Percentiles rank a stretch among this genome's conserved stretches.
Conservation (phyloP, 2,888 invertebrate species). For the Rhagonycha lutea region DNA sequence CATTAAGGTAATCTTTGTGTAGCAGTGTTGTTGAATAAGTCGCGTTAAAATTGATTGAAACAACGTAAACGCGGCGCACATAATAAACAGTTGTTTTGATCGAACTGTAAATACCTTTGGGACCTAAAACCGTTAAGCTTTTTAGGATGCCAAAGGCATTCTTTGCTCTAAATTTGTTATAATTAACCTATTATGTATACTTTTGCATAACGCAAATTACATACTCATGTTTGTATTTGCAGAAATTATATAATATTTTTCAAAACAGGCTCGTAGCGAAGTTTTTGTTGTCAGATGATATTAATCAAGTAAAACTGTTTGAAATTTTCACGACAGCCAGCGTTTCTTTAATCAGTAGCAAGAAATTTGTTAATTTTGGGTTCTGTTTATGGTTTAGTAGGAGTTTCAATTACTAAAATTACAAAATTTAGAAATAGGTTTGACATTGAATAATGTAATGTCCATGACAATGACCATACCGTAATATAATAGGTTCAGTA, state of each 20-base stretch:
- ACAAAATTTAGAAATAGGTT: not conserved
- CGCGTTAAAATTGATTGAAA: not conserved
- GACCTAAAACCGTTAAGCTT: not conserved
- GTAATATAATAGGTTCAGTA: not conserved
- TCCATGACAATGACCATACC: not conserved
- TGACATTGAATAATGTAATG: not conserved
- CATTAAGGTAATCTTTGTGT: not conserved
- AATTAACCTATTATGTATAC: not conserved
- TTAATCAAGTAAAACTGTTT: not conserved
- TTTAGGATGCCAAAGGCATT: not conserved
- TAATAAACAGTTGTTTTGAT: constrained; percentile 5
- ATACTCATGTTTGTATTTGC: not conserved
- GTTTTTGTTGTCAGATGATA: not conserved
- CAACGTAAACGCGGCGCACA: not conserved
- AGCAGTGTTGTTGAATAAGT: not conserved
- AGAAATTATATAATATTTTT: not conserved
- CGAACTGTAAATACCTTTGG: not conserved
- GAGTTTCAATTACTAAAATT: not conserved
- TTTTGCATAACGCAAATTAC: not conserved
- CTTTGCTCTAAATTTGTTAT: not conserved
- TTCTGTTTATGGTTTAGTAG: not conserved
- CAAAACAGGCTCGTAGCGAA: not conserved
- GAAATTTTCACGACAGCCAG: not conserved
- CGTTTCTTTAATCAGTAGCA: not conserved
- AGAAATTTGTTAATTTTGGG: not conserved